Conservation (phyloP, 2,888 invertebrate genomes). For the Tenthredo scrophulariae region DNA sequence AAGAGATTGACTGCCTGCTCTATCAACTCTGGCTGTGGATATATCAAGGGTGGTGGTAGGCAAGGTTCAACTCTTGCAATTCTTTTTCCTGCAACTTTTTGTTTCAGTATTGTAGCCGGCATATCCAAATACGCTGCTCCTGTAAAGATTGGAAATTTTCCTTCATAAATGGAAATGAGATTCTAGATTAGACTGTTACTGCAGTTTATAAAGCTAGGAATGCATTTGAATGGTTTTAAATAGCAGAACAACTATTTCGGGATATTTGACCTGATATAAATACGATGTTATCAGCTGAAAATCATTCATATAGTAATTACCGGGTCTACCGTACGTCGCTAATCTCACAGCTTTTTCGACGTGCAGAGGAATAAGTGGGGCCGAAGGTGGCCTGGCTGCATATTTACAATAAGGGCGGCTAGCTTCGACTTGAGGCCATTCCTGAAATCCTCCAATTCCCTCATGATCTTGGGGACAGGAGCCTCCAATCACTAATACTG, state of each 20-base stretch:
- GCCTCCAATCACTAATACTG: constrained; percentile 94
- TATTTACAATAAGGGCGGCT: constrained; percentile 95
- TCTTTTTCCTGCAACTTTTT: constrained; percentile 73
- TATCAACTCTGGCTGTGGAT: constrained; percentile 87
- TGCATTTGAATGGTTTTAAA: neutral
- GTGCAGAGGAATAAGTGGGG: constrained; percentile 91
- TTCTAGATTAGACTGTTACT: neutral
- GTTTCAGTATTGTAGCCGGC: constrained; percentile 90
- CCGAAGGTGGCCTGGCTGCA: constrained; percentile 91
- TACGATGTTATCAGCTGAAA: neutral
- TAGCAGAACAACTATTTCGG: neutral
- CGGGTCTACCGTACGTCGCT: constrained; percentile 92
- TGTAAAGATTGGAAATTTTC: constrained; percentile 61
- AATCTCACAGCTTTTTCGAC: constrained; percentile 95
- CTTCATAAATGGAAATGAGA: neutral
- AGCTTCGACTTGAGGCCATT: constrained; percentile 94
- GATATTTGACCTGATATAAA: neutral
- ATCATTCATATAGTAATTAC: constrained; percentile 72
- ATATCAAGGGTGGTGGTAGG: constrained; percentile 84
- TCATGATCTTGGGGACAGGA: constrained; percentile 95
- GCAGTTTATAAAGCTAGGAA: neutral
- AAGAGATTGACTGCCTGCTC: constrained; percentile 86
- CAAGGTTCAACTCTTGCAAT: constrained; percentile 70
- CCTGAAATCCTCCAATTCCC: constrained; percentile 97
- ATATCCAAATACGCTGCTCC: constrained; percentile 93